Conservation (phyloP, 2,888 invertebrate genomes). For the Argyresthia goedartella region DNA sequence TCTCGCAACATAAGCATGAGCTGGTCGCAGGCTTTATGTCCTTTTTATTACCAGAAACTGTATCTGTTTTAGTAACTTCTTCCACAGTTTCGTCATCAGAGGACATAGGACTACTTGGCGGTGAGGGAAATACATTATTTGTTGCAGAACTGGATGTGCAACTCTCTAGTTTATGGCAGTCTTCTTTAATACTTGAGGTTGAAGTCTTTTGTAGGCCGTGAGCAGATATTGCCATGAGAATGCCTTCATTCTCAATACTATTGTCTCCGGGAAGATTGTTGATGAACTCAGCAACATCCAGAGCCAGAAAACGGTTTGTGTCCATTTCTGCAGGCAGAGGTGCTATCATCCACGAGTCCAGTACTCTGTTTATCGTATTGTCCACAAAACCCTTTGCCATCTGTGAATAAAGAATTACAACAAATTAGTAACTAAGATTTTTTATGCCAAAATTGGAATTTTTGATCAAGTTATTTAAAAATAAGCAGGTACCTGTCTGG, state of each 20-base stretch:
- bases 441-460: no score
- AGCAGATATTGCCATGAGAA: constrained; percentile 80
- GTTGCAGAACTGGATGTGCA: neutral
- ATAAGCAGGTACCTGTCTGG: constrained; percentile 68
- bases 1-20: neutral
- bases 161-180: constrained; percentile 9
- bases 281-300: constrained; percentile 64
- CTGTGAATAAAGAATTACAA: constrained; percentile 31
- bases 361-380: constrained; percentile 77
- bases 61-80: neutral
- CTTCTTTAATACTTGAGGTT: constrained; percentile 12
- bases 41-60: no score
- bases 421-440: neutral
- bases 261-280: constrained; percentile 68
- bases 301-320: constrained; percentile 36
- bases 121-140: constrained; percentile 16
- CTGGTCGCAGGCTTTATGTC: neutral
- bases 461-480: neutral
- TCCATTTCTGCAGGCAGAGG: constrained; percentile 50
- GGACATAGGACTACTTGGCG: constrained; percentile 26
- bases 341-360: constrained; percentile 71
- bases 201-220: constrained; percentile 73
- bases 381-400: constrained; percentile 76
- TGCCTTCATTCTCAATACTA: constrained; percentile 78
- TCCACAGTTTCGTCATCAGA: constrained; percentile 11